phyloP scores from a whole-genome alignment of 2,888 invertebrate genomes.

The Eremobia ochroleuca region DNA sequence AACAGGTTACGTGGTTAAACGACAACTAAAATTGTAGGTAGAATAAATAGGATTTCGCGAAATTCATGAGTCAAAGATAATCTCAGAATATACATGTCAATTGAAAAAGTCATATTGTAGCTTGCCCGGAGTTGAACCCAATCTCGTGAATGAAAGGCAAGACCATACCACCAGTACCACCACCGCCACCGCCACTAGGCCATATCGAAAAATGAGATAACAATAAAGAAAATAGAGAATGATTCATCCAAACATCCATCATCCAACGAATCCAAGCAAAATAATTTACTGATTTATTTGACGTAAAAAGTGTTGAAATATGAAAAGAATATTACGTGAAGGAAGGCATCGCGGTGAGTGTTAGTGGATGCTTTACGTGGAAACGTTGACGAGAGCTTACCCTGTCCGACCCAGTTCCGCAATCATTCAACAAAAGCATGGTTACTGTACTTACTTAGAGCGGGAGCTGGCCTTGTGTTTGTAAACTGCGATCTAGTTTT shows the following conservation, averaged over 20 bases:
- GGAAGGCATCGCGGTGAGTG: slow-evolving; percentile 22
- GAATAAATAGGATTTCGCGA: not conserved
- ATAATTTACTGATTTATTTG: not conserved
- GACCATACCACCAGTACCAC: too few species aligned
- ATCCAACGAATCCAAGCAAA: not conserved
- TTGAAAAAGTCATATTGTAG: not conserved
- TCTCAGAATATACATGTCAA: not conserved
- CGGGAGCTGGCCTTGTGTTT: slow-evolving; percentile 8
- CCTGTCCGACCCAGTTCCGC: slow-evolving; percentile 37
- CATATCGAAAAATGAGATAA: not conserved
- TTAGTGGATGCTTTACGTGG: slow-evolving; percentile 34
- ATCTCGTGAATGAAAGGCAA: not conserved
- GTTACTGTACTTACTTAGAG: slow-evolving; percentile 33
- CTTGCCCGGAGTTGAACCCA: not conserved
- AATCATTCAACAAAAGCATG: slow-evolving; percentile 51
- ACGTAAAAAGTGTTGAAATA: not conserved
- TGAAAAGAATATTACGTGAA: slow-evolving; percentile 10
- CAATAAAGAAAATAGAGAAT: not conserved
- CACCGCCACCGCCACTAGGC: not conserved
- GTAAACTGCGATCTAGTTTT: not conserved
- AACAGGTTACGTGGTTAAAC: not conserved
- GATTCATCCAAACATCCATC: not conserved
- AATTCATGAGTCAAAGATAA: not conserved
- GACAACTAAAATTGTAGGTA: not conserved
- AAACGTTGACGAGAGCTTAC: slow-evolving; percentile 32